phyloP scores from a whole-genome alignment of 2,113 vertebrate genomes.

The Tragelaphus buxtoni region DNA sequence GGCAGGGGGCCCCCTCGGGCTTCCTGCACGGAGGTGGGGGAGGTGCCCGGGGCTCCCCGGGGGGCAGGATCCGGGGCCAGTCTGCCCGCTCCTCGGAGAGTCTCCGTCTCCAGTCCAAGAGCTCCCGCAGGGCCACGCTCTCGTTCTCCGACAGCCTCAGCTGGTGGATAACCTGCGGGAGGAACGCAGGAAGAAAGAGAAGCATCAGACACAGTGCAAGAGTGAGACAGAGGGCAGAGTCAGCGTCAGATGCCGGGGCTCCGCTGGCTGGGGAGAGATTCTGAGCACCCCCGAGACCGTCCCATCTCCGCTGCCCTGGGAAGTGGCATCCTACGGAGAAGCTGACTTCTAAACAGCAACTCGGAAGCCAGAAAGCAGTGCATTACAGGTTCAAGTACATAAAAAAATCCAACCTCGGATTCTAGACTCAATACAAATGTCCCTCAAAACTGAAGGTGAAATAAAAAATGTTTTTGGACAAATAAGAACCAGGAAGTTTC shows the following conservation, averaged over 20 bases:
- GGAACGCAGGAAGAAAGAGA: not conserved
- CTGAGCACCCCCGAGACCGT: fast-evolving
- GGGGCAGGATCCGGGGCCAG: slow-evolving; percentile 81
- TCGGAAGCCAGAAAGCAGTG: not conserved
- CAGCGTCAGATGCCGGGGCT: fast-evolving
- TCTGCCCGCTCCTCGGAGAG: slow-evolving; percentile 86
- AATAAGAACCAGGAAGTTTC: not conserved
- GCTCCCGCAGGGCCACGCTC: slow-evolving; percentile 85
- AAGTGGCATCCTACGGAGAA: fast-evolving
- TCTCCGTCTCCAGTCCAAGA: slow-evolving; percentile 88
- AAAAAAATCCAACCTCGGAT: not conserved
- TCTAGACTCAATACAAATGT: not conserved
- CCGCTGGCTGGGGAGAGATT: not conserved
- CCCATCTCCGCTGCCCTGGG: too few species aligned
- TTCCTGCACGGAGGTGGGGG: slow-evolving; percentile 86
- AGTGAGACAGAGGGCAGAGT: fast-evolving
- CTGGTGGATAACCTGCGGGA: slow-evolving; percentile 86
- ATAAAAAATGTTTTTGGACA: not conserved
- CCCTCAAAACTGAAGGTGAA: not conserved
- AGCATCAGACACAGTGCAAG: not conserved
- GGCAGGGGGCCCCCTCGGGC: slow-evolving; percentile 76
- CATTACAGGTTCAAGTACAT: not conserved
- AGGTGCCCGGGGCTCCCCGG: slow-evolving; percentile 78
- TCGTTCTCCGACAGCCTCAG: slow-evolving; percentile 86
- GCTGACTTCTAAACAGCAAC: not conserved